These are phyloP conservation scores for Epizoanthus stellaris DNA, from an alignment of 92 coral and sea anemone species.

Conservation along the genomic window DNA sequence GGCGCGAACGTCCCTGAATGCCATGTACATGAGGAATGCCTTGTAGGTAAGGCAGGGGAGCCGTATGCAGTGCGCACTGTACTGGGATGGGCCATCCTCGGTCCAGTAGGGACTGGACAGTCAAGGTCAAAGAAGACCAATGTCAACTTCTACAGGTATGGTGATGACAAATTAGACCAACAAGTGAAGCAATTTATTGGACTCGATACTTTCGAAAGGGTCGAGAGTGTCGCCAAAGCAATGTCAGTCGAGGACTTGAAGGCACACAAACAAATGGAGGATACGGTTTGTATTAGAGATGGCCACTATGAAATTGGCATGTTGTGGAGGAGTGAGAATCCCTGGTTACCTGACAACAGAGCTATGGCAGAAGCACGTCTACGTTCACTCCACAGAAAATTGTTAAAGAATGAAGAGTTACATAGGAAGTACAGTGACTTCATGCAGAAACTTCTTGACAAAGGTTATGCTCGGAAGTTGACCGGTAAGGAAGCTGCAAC, in stretches of 20 bases:
- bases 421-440: constrained; percentile 24
- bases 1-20: constrained; percentile 56
- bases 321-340: no score
- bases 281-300: constrained; percentile 30
- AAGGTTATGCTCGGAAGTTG: constrained; percentile 32
- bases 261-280: no score
- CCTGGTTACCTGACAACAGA: no score
- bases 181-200: constrained; percentile 49
- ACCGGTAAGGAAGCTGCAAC: constrained; percentile 11
- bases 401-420: constrained; percentile 20
- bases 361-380: no score
- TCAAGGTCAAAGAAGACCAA: no score
- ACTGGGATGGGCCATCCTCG: no score
- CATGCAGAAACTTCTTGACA: constrained; percentile 21
- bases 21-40: constrained; percentile 12
- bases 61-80: no score
- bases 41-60: no score
- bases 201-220: no score
- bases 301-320: constrained; percentile 34
- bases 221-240: no score
- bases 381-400: background rate
- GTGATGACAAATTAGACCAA: constrained; percentile 36
- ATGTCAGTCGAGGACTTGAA: no score
- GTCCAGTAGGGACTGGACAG: no score
- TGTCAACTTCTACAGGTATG: background rate